Base-by-base conservation (phyloP, 2,888 invertebrate genomes). In the Ormyrus rosae region DNA sequence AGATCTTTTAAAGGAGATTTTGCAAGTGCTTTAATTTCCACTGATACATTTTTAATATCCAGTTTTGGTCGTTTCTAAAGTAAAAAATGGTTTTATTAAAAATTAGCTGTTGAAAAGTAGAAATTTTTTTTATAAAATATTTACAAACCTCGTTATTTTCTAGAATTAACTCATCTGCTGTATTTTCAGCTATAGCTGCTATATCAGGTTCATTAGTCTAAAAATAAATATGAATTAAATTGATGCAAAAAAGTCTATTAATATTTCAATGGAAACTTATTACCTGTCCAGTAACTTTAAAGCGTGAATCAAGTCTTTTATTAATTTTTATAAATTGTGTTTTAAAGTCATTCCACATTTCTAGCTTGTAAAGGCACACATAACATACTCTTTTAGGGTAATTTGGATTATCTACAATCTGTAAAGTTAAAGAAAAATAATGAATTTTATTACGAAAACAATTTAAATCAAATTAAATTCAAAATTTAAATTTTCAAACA, bases 311-410 rank as follows among this genome's bases (percentile, higher is more conserved):
- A 10, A 81, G 10, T 3, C 73, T 73, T 65, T 75, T 74, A 74
- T 90, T 87, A 6, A 88, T 87, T 19, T 86, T 83, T 34, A 90
- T 73, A 74, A 90, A 89, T 78, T 86, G 87, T 65, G 86, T 81
- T 63, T 90, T 90, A 72, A 90, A 90, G 60, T 90, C 89, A 63
- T 77, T 83, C 90, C 90, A 90, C 86, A 88, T 86, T 56, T 90
- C 86, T 74, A 91, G 79, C 73, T 91, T 91, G 79, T 90, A 90
- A 7, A 90, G 83, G 72, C 90, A 91, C 56, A 88, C 83, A 65
- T 91, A 89, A 80, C 90, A 91, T 11, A 90, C 85, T 10, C 86
- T 87, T 34, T 82, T 83, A 2, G 90, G 90, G 51, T 88, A 84
- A 78, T 85, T 85, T 4, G 86, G 84, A 13, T 86, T 86, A 55